These are phyloP conservation scores for Acanthiza pusilla DNA, from an alignment of 2,797 vertebrate species.

Conservation along the genomic window DNA sequence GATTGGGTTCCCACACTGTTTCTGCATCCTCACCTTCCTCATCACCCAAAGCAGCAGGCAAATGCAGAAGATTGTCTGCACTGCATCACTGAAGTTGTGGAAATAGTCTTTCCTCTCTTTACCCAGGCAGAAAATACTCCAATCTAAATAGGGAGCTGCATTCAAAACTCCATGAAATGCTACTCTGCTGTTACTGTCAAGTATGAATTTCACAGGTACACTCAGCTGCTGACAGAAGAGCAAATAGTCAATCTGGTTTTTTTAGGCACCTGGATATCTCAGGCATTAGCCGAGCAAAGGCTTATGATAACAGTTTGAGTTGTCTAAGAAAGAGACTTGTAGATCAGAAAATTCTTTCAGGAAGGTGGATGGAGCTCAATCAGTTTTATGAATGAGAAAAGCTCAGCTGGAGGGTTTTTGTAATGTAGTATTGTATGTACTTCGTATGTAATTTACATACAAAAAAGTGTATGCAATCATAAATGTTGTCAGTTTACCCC, in stretches of 20 bases:
- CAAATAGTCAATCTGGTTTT: background rate
- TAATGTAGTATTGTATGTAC: background rate
- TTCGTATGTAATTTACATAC: background rate
- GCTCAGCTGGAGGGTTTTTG: background rate
- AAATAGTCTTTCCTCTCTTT: background rate
- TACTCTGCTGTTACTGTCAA: background rate
- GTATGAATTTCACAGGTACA: background rate
- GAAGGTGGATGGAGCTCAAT: background rate
- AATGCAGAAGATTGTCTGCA: background rate
- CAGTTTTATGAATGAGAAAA: background rate
- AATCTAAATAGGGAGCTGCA: background rate
- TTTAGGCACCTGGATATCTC: background rate
- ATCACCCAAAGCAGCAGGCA: background rate
- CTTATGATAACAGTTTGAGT: background rate
- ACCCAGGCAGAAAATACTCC: background rate
- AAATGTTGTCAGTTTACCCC: background rate
- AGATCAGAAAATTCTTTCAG: background rate
- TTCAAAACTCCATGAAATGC: background rate
- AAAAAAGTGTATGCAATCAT: background rate
- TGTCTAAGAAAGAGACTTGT: background rate
- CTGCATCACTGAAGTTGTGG: background rate
- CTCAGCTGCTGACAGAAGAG: background rate
- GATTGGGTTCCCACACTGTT: background rate
- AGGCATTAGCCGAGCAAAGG: background rate
- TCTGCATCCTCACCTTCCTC: background rate